Evolutionary conservation across 2,888 invertebrate genomes (phyloP).

Genomic region (Xanthorhoe designata): DNA sequence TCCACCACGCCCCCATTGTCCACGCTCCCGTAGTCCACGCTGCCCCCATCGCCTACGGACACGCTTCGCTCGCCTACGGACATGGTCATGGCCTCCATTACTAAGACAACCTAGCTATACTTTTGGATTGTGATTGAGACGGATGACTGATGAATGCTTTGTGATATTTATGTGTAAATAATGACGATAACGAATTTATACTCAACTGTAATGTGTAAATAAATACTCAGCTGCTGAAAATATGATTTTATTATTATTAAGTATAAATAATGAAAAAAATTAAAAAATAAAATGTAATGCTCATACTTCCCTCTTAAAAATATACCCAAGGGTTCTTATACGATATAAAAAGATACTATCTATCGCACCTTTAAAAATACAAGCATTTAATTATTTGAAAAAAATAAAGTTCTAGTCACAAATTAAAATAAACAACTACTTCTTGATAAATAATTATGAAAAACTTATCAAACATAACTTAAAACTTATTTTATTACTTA

Average conservation of each 20-base stretch:
- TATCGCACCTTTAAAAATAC: too few species aligned
- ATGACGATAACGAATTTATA: conserved; percentile 71
- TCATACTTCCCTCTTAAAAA: too few species aligned
- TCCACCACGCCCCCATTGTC: conserved; percentile 60
- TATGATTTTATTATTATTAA: conserved; percentile 8
- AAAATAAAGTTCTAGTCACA: too few species aligned
- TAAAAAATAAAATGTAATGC: too few species aligned
- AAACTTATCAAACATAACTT: too few species aligned
- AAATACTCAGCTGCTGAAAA: conserved; percentile 82
- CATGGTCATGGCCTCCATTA: conserved; percentile 74
- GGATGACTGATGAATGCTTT: conserved; percentile 81
- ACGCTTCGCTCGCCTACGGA: conserved; percentile 61
- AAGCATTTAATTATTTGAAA: too few species aligned
- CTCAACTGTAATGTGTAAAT: conserved; percentile 71
- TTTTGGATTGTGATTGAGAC: conserved; percentile 65
- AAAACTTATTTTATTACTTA: too few species aligned
- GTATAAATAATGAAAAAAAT: too few species aligned
- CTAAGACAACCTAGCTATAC: conserved; percentile 67
- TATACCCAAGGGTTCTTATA: background rate
- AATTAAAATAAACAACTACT: too few species aligned
- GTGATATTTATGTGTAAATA: conserved; percentile 85
- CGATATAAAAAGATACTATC: too few species aligned
- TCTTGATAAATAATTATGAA: background rate
- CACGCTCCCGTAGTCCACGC: conserved; percentile 51
- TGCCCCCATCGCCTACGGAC: conserved; percentile 55